These are phyloP conservation scores for Drosophila cognata DNA, from an alignment of 2,888 invertebrate species.

Conservation along the genomic window DNA sequence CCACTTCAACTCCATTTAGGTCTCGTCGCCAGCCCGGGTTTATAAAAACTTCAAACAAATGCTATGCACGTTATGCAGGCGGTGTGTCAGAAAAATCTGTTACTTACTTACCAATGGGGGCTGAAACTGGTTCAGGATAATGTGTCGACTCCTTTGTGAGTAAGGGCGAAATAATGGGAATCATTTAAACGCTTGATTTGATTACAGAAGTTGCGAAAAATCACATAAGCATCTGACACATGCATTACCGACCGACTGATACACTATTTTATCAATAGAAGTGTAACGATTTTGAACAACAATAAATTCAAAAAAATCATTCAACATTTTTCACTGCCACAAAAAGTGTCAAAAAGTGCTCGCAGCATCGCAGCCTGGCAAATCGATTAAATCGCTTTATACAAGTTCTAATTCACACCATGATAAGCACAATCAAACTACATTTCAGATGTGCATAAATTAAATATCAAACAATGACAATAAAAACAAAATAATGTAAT, in stretches of 20 bases:
- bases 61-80: slow-evolving; percentile 60
- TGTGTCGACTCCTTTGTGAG: slow-evolving; percentile 32
- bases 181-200: slow-evolving; percentile 39
- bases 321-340: neutral
- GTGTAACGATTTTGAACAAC: neutral
- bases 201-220: slow-evolving; percentile 13
- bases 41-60: slow-evolving; percentile 74
- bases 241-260: neutral
- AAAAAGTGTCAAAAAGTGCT: neutral
- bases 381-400: neutral
- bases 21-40: slow-evolving; percentile 35
- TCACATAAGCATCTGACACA: neutral
- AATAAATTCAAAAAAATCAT: too few species aligned
- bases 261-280: neutral
- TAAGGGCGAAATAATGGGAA: neutral
- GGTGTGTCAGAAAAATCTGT: slow-evolving; percentile 83
- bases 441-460: slow-evolving; percentile 47
- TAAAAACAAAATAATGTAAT: slow-evolving; percentile 41
- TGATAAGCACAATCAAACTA: slow-evolving; percentile 8
- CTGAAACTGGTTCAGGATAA: slow-evolving; percentile 37
- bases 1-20: slow-evolving; percentile 26
- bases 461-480: slow-evolving; percentile 35
- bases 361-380: neutral
- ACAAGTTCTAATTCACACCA: slow-evolving; percentile 5
- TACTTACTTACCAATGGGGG: slow-evolving; percentile 63